Conservation (phyloP, 2,113 vertebrate genomes). For the Nematolebias whitei region DNA sequence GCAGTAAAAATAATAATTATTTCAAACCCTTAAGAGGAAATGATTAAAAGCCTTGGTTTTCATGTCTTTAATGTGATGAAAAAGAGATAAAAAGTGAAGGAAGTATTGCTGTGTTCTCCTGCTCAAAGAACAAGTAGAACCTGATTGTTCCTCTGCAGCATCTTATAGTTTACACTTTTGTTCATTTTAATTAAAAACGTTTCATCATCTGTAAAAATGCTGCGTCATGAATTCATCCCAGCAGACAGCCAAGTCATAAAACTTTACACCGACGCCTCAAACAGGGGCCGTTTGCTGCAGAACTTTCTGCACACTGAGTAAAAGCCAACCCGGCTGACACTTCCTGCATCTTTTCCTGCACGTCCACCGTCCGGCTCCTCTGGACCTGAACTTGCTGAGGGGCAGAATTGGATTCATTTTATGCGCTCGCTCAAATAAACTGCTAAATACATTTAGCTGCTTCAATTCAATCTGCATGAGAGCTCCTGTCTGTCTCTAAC, state of each 20-base stretch:
- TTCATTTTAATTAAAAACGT: background rate
- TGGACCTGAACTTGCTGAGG: constrained; percentile 16
- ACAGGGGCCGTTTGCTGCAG: background rate
- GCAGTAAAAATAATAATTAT: too few species aligned
- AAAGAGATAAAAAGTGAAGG: too few species aligned
- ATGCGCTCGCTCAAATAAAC: constrained; percentile 64
- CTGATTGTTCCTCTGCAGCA: too few species aligned
- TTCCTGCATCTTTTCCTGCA: constrained; percentile 34
- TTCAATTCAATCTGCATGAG: constrained; percentile 71
- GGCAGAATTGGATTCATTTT: constrained; percentile 59
- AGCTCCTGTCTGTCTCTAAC: constrained; percentile 53
- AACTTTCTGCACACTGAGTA: constrained; percentile 2
- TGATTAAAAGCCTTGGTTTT: too few species aligned
- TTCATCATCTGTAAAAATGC: background rate
- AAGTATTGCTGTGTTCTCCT: too few species aligned
- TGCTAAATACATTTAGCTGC: constrained; percentile 63
- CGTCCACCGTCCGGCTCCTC: background rate
- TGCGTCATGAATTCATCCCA: background rate
- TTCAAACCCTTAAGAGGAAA: too few species aligned
- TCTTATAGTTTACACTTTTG: background rate
- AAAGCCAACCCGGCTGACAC: constrained; percentile 7
- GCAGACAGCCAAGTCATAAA: background rate
- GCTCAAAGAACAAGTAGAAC: too few species aligned
- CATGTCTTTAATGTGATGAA: too few species aligned
- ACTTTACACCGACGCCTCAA: background rate